phyloP scores from a whole-genome alignment of 2,888 invertebrate species.

The Silvanus unidentatus region DNA sequence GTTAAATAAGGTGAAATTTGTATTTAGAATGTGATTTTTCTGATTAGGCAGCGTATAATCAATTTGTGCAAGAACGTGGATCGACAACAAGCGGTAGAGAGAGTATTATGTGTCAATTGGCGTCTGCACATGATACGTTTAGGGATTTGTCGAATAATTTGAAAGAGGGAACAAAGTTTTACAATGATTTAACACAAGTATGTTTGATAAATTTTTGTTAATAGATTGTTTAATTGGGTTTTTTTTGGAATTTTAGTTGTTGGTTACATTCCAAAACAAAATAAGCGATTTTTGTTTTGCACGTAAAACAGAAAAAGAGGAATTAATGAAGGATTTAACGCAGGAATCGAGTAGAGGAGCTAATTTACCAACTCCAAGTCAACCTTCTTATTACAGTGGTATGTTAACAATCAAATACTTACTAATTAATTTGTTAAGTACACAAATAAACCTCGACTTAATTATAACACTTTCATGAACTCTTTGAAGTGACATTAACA shows the following conservation, averaged over 20 bases:
- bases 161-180: constrained; percentile 93
- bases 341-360: constrained; percentile 66
- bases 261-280: constrained; percentile 95
- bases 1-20: not conserved
- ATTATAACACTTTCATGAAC: no score
- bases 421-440: not conserved
- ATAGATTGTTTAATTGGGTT: constrained; percentile 4
- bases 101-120: constrained; percentile 74
- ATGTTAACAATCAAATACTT: constrained; percentile 4
- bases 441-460: no score
- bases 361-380: constrained; percentile 50
- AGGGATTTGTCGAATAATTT: constrained; percentile 86
- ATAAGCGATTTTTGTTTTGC: constrained; percentile 98
- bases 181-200: constrained; percentile 84
- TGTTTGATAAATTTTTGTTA: constrained; percentile 1
- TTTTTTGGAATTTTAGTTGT: constrained; percentile 53
- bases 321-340: constrained; percentile 89
- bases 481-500: no score
- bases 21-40: constrained; percentile 9
- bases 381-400: constrained; percentile 53
- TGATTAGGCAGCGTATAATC: constrained; percentile 51
- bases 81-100: constrained; percentile 65
- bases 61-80: constrained; percentile 60
- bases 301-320: constrained; percentile 97
- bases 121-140: constrained; percentile 87